A percentile compares a stretch with the other conserved stretches of the same genome.
Conservation (phyloP, 2,888 invertebrate species). For the Tetrapedia diversipes region DNA sequence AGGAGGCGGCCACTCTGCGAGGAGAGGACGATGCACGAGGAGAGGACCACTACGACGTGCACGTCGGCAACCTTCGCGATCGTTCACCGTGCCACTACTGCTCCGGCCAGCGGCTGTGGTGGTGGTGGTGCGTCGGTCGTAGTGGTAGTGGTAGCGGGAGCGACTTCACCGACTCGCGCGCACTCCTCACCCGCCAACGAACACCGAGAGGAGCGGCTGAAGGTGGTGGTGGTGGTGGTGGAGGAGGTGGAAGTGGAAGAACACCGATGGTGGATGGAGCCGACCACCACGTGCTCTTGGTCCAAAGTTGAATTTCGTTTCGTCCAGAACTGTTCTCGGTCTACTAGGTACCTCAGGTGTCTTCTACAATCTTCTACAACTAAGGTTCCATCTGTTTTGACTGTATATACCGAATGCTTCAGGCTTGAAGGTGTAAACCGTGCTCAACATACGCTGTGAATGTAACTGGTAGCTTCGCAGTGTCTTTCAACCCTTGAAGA, state of each 20-base stretch:
- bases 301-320: no score
- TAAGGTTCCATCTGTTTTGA: no score
- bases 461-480: no score
- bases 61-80: conserved; percentile 35
- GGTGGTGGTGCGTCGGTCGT: conserved; percentile 32
- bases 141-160: conserved; percentile 38
- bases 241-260: conserved; percentile 50
- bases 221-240: conserved; percentile 35
- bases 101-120: conserved; percentile 15
- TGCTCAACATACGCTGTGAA: no score
- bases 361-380: no score
- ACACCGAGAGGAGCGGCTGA: conserved; percentile 56
- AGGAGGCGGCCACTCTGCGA: conserved; percentile 7
- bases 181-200: conserved; percentile 55
- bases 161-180: conserved; percentile 45
- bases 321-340: no score
- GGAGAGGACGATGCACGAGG: conserved; percentile 24
- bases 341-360: no score
- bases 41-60: conserved; percentile 11
- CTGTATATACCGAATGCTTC: no score
- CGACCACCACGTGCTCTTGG: conserved; percentile 54
- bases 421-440: no score
- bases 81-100: conserved; percentile 51
- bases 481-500: no score
- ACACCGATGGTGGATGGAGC: conserved; percentile 39